These are phyloP conservation scores for Corythoichthys intestinalis DNA, from an alignment of 2,113 vertebrate species.

Conservation along the genomic window DNA sequence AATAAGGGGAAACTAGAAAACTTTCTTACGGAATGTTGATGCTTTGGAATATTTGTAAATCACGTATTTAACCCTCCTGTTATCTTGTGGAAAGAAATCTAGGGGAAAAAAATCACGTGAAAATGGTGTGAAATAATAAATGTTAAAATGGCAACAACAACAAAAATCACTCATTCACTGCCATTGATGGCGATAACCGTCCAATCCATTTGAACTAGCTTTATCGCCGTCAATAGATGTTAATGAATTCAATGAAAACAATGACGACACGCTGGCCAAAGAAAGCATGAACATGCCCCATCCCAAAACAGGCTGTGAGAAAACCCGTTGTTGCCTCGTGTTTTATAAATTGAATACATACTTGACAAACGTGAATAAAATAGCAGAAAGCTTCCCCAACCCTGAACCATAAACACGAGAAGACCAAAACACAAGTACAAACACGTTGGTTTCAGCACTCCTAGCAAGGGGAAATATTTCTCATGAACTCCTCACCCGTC, in stretches of 20 bases:
- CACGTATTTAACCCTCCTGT: not conserved
- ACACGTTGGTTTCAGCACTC: slow-evolving; percentile 45
- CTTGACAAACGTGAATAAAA: not conserved
- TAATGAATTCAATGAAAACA: not conserved
- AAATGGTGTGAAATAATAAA: not conserved
- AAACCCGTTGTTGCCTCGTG: not conserved
- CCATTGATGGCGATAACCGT: no score
- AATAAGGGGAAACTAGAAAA: not conserved
- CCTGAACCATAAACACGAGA: slow-evolving; percentile 55
- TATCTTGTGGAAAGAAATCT: not conserved
- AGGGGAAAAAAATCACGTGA: no score
- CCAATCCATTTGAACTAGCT: no score
- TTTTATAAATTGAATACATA: not conserved
- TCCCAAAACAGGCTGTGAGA: slow-evolving; percentile 21
- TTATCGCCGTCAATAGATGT: no score
- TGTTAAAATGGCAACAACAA: not conserved
- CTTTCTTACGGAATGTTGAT: not conserved
- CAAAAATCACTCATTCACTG: no score
- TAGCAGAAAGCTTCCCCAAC: slow-evolving; percentile 2
- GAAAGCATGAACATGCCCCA: slow-evolving; percentile 68
- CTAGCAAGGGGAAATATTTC: slow-evolving; percentile 40
- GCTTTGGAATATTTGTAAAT: not conserved
- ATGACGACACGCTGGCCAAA: slow-evolving; percentile 63
- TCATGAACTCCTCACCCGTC: slow-evolving; percentile 35
- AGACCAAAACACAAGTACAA: slow-evolving; percentile 45